phyloP scores from a whole-genome alignment of 2,797 vertebrate genomes.

The Lacerta agilis region DNA sequence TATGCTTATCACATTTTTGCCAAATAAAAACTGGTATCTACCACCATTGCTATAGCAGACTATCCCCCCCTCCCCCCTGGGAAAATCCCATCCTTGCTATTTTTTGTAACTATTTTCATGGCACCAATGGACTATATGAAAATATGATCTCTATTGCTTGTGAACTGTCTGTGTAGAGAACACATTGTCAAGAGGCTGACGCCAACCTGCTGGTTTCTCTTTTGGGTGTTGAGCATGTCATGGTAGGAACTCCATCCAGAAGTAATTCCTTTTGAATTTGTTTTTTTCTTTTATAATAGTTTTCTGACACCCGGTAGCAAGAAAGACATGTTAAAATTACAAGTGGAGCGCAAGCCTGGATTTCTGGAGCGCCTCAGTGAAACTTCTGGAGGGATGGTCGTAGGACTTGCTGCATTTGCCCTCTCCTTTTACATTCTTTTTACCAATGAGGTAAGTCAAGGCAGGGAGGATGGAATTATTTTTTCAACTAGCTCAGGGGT shows the following conservation, averaged over 20 bases:
- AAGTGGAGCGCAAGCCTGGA: conserved; percentile 80
- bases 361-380: conserved; percentile 92
- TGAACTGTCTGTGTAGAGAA: background rate
- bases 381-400: conserved; percentile 87
- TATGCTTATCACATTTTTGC: background rate
- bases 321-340: conserved; percentile 83
- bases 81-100: background rate
- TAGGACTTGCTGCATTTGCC: conserved; percentile 86
- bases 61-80: background rate
- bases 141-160: background rate
- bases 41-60: background rate
- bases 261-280: background rate
- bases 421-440: conserved; percentile 93
- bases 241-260: background rate
- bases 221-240: background rate
- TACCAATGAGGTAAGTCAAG: conserved; percentile 88
- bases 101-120: background rate
- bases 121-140: background rate
- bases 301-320: conserved; percentile 70
- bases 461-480: background rate
- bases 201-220: background rate
- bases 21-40: background rate
- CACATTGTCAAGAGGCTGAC: background rate
- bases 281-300: conserved; percentile 56
- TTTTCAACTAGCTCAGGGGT: background rate